Base-by-base conservation (phyloP, 2,113 vertebrate genomes). In the Sialia sialis region DNA sequence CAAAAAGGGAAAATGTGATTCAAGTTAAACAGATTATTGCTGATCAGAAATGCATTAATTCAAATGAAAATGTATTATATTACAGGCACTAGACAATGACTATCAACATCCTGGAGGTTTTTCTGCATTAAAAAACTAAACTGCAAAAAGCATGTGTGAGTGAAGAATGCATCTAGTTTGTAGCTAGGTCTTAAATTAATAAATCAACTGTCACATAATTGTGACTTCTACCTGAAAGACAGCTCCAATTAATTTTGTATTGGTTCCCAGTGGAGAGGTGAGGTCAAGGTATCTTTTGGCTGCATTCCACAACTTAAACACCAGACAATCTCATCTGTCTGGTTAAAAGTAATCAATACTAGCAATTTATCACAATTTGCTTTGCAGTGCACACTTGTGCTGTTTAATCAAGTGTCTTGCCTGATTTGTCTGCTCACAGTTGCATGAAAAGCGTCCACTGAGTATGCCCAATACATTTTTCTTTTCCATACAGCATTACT, bases 211-310 rank as follows among this genome's bases (percentile, higher is more conserved):
- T 95, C 91, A 90, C 34, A 69, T 89, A 93, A 92, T 84, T 85
- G 86, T 87, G 80, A 95, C 70, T 93, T 94, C 89, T 94, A 69
- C 64, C 70, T 92, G 84, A 97, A 89, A 0, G 20, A 93, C 90
- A 97, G 56, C 41, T 89, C 67, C 66, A 94, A 97, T 96, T 95
- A 95, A 94, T 94, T 95, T 95, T 93, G 16, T 62, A 75, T 90
- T 93, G 80, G 82, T 77, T 94, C 46, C 18, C 51, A 69, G 91
- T 67, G 78, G 85, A 89, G 85, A 95, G 92, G 83, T 94, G 78
- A 96, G 94, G 91, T 95, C 95, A 96, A 97, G 83, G 56, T 93
- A 96, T 82, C 82, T 89, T 95, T 96, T 97, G 95, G 74, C 87
- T 87, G 11, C 34, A 43, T 94, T 95, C 93, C 89, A 78, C 91